Base-by-base conservation (phyloP, 2,797 vertebrate genomes). In the Syndactyla subalaris region DNA sequence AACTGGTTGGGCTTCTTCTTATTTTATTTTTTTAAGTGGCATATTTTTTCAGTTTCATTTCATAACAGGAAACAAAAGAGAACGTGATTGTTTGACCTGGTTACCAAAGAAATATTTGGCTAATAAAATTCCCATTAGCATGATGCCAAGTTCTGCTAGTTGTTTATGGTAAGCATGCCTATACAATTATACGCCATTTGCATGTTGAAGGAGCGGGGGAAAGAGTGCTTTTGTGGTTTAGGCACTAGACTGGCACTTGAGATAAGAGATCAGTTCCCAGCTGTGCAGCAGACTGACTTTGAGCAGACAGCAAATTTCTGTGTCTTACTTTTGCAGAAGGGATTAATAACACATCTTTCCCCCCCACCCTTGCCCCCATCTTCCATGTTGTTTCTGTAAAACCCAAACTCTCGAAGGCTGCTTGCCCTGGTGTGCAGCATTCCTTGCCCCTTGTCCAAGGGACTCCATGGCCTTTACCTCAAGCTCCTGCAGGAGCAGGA, bases 21-120 rank as follows among this genome's bases (percentile, higher is more conserved):
- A 94, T 89, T 97, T 92, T 91, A 94, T 93, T 95, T 95, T 95
- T 93, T 95, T 82, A 95, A 92, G 90, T 92, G 95, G 87, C 96
- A 94, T 96, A 92, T 96, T 96, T 96, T 96, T 96, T 86, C 85
- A 92, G 91, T 96, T 97, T 92, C 93, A 96, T 95, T 96, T 95
- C 92, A 90, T 96, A 97, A 96, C 96, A 95, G 95, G 96, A 96
- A 97, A 97, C 96, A 97, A 97, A 96, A 96, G 96, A 97, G 95
- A 96, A 95, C 94, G 92, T 96, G 96, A 96, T 95, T 93, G 88
- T 96, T 95, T 96, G 96, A 97, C 96, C 96, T 95, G 95, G 59
- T 96, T 95, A 96, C 87, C 85, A 93, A 93, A 97, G 88, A 95
- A 96, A 75, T 88, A 83, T 83, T 95, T 94, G 94, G 85, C 93